Percentiles rank a stretch among this genome's conserved stretches.
These are phyloP conservation scores for Nycteola revayana DNA, from an alignment of 2,888 invertebrate species.

Conservation along the genomic window DNA sequence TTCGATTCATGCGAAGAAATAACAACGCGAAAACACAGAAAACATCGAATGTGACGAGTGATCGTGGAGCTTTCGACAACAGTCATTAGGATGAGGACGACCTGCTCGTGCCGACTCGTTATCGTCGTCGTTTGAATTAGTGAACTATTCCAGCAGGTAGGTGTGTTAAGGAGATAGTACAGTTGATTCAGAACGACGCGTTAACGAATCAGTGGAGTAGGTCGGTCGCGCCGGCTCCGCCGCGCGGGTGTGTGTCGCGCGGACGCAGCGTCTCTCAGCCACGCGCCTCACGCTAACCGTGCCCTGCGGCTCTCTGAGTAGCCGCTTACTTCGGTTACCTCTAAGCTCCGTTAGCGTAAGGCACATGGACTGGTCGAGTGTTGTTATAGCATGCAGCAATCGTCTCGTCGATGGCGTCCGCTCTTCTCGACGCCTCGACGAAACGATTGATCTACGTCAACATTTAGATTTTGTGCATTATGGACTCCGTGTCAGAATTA, in stretches of 20 bases:
- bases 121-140: slow-evolving; percentile 30
- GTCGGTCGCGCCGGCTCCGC: slow-evolving; percentile 76
- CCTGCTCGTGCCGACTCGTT: slow-evolving; percentile 41
- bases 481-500: slow-evolving; percentile 61
- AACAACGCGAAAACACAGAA: slow-evolving; percentile 72
- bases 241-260: slow-evolving; percentile 73
- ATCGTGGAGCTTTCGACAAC: slow-evolving; percentile 57
- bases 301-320: slow-evolving; percentile 9
- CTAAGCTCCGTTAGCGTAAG: slow-evolving; percentile 43
- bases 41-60: slow-evolving; percentile 65
- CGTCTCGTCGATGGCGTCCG: slow-evolving; percentile 49
- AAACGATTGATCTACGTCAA: slow-evolving; percentile 54
- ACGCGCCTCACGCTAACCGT: slow-evolving; percentile 52
- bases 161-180: slow-evolving; percentile 22
- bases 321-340: slow-evolving; percentile 9
- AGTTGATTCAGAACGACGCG: slow-evolving; percentile 33
- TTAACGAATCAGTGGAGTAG: slow-evolving; percentile 49
- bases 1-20: slow-evolving; percentile 75
- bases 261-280: slow-evolving; percentile 48
- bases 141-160: slow-evolving; percentile 19
- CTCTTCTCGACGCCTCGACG: slow-evolving; percentile 40
- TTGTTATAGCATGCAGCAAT: slow-evolving; percentile 67
- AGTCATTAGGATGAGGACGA: slow-evolving; percentile 59
- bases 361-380: slow-evolving; percentile 54
- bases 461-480: slow-evolving; percentile 61